These are phyloP conservation scores for Crocidura indochinensis DNA, from an alignment of 2,797 vertebrate species.

Conservation along the genomic window DNA sequence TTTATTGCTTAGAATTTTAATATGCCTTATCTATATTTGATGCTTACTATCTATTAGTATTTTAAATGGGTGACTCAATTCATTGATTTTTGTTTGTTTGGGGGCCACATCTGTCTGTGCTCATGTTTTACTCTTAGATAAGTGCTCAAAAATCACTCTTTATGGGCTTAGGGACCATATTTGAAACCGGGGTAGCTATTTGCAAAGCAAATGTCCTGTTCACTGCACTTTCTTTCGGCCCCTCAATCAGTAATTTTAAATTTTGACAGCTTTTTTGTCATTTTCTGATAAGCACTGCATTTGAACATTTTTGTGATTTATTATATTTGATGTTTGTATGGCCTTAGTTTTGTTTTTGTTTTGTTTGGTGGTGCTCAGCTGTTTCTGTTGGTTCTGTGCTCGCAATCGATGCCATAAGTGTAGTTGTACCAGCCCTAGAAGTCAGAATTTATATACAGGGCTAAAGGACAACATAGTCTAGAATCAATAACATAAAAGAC, in stretches of 20 bases:
- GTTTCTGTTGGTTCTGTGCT: too few species aligned
- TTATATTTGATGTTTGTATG: constrained; percentile 36
- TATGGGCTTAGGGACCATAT: too few species aligned
- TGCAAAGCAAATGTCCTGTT: too few species aligned
- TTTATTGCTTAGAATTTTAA: constrained; percentile 48
- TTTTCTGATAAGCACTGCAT: not conserved
- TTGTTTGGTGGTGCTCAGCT: too few species aligned
- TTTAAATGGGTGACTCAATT: constrained; percentile 37
- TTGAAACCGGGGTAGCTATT: too few species aligned
- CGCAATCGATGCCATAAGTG: not conserved
- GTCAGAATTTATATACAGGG: not conserved
- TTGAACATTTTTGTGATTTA: not conserved
- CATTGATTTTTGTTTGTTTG: too few species aligned
- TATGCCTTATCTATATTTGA: not conserved
- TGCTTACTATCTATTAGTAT: not conserved
- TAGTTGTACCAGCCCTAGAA: constrained; percentile 5
- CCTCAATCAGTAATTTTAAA: constrained; percentile 21
- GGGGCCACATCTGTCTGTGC: too few species aligned
- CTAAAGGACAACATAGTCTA: not conserved
- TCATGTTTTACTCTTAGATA: too few species aligned
- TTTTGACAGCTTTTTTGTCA: not conserved
- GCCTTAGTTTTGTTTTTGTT: not conserved
- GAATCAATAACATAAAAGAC: constrained; percentile 5
- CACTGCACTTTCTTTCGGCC: too few species aligned
- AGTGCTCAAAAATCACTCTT: too few species aligned